Base-by-base conservation (phyloP, 2,888 invertebrate species). In the Nyleta sp. region DNA sequence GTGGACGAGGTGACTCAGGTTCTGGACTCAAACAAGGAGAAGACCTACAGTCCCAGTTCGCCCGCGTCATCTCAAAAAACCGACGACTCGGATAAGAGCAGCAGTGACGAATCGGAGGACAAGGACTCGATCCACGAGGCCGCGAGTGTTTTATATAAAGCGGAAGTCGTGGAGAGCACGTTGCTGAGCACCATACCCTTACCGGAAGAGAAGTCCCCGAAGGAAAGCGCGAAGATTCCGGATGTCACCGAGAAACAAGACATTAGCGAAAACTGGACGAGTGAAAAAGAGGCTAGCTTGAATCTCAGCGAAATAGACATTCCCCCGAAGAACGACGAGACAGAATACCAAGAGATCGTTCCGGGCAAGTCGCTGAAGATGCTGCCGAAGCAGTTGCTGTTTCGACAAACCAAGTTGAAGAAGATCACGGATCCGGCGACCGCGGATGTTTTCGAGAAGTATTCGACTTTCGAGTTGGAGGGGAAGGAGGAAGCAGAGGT, bases 31-130 rank as follows among this genome's bases (percentile, higher is more conserved):
- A 76, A 78, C 13, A 72, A 73, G 2, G 82, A 85, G 8, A 83
- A 82, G 40, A 83, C 87, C 3, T 89, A 89, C 50, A 88, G 88
- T 77, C 88, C 88, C 0, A 88, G 87, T 75, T 89, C 89, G 4
- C 88, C 88, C 10, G 88, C 86, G 2, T 83, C 81, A 8, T 89
- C 88, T 0, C 84, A 87, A 4, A 87, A 86, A 55, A 88, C 89
- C n/a, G 87, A 87, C 0, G 68, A 73, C 18, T 42, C 50, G 0
- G 60, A 70, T 13, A 57, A 62, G 44, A 48, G 59, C 28, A 62
- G 76, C 59, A 20, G 67, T n/a, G 79, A 79, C 8, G 42, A 48
- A 1, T 59, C 48, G 0, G 44, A 55, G 5, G 53, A 38, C 1
- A 64, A 70, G 10, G 52, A 64, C 7, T 59, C 59, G 0, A 8